A percentile compares a stretch with the other conserved stretches of the same genome.
phyloP scores from a whole-genome alignment of 1,140 invertebrate species.

The Solenopsis invicta region DNA sequence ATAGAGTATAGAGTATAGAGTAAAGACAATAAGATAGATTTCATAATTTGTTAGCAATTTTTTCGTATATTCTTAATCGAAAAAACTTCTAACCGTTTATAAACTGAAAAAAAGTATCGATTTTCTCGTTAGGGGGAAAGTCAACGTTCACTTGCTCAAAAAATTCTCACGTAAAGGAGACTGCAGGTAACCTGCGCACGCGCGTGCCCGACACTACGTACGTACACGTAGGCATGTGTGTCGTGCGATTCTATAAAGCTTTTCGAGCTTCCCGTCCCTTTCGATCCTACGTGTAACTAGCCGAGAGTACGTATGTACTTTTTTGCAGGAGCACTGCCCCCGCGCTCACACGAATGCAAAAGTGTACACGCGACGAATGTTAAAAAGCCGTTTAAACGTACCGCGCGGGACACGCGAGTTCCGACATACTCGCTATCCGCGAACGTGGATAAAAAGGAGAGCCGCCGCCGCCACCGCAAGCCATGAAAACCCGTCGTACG shows the following conservation, averaged over 20 bases:
- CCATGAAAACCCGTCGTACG: slow-evolving; percentile 17
- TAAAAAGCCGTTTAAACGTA: slow-evolving; percentile 68
- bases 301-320: slow-evolving; percentile 67
- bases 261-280: neutral
- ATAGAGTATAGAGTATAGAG: neutral
- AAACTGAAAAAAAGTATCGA: neutral
- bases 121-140: slow-evolving; percentile 5
- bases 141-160: neutral
- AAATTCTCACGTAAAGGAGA: slow-evolving; percentile 4
- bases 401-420: slow-evolving; percentile 62
- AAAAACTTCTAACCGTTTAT: neutral
- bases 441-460: neutral
- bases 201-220: neutral
- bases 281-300: slow-evolving; percentile 38
- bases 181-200: neutral
- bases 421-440: slow-evolving; percentile 26
- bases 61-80: neutral
- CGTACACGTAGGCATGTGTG: neutral
- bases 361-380: slow-evolving; percentile 71
- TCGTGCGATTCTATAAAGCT: neutral
- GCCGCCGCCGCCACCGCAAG: no score
- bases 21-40: neutral
- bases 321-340: slow-evolving; percentile 58
- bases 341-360: slow-evolving; percentile 28
- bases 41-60: neutral